A percentile compares a stretch with the other conserved stretches of the same genome.
phyloP scores from a whole-genome alignment of 2,888 invertebrate species.

The Volucella inflata region DNA sequence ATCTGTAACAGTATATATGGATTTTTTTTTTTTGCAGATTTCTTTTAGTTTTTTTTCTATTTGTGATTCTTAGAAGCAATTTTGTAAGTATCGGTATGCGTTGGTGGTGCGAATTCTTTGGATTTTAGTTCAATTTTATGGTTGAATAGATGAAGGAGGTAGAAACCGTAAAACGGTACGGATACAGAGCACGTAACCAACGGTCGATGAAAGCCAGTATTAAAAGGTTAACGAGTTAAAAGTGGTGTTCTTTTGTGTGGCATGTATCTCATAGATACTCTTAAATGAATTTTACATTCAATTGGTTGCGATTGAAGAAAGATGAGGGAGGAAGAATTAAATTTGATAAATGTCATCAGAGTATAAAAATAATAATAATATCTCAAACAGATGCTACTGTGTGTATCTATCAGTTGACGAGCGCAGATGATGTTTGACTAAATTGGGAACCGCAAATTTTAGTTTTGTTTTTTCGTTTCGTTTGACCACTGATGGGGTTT shows the following conservation, averaged over 20 bases:
- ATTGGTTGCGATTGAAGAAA: slow-evolving; percentile 8
- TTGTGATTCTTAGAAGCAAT: slow-evolving; percentile 42
- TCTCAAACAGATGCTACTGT: slow-evolving; percentile 5
- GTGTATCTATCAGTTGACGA: neutral
- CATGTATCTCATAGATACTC: slow-evolving; percentile 31
- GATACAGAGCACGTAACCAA: neutral
- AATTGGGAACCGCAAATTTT: neutral
- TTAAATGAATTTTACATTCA: slow-evolving; percentile 10
- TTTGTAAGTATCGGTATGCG: slow-evolving; percentile 24
- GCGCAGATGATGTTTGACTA: neutral
- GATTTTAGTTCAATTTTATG: slow-evolving; percentile 41
- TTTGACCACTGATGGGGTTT: neutral
- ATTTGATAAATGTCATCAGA: slow-evolving; percentile 39
- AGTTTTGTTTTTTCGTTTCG: neutral
- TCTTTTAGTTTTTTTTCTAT: neutral
- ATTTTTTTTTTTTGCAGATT: neutral
- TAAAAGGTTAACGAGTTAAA: slow-evolving; percentile 32
- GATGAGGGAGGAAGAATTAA: slow-evolving; percentile 20
- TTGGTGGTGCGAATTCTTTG: slow-evolving; percentile 22
- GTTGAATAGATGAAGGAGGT: slow-evolving; percentile 7
- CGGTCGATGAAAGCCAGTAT: slow-evolving; percentile 11
- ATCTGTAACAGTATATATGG: slow-evolving; percentile 24
- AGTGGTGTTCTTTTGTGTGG: slow-evolving; percentile 27
- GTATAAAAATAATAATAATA: slow-evolving; percentile 31
- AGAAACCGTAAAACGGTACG: neutral